Base-by-base conservation (phyloP, 2,888 invertebrate species). In the Synanthedon andrenaeformis region DNA sequence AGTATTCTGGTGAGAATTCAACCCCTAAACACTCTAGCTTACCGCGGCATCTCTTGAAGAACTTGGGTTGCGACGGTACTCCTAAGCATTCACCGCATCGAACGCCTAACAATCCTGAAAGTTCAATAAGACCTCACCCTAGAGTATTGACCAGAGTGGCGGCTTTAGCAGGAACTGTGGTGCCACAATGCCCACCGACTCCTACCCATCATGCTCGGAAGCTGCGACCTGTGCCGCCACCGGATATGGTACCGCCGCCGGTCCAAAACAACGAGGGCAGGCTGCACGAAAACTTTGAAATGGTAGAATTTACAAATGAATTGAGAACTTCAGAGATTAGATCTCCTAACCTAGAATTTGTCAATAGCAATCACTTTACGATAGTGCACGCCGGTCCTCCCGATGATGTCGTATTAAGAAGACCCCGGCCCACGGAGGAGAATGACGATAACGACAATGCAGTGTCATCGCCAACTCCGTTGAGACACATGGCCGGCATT, bases 191-290 rank as follows among this genome's bases (percentile, higher is more conserved):
- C 69, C 95, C 95, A 3, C 96, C 96, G 0, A 96, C 96, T 0
- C 96, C 96, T 0, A 96, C 95, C 0, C 96, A 96, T 76, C 95
- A 94, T 69, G 93, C 94, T 1, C 88, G 93, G 49, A 89, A 92
- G 51, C 89, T 91, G 6, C 87, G 91, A 58, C 90, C 90, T 13
- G 79, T 91, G 60, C 90, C 90, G 1, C 87, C 86, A 0, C 88
- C 90, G 0, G 89, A 86, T 52, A 70, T 91, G 41, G 89, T 90
- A 56, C 89, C 89, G 0, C 86, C 88, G 2, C 88, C 88, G 0
- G 74, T 80, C 13, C 89, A 89, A 62, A 80, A 87, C 62, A 41
- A 68, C 41, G 78, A 80, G 49, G 59, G 64, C 35, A 66, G 78
- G 53, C 58, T 69, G 3, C 74, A 76, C 10, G 82, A 85, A 55